These are phyloP conservation scores for Patella ulyssiponensis DNA, from an alignment of 2,888 invertebrate genomes.

Conservation along the genomic window DNA sequence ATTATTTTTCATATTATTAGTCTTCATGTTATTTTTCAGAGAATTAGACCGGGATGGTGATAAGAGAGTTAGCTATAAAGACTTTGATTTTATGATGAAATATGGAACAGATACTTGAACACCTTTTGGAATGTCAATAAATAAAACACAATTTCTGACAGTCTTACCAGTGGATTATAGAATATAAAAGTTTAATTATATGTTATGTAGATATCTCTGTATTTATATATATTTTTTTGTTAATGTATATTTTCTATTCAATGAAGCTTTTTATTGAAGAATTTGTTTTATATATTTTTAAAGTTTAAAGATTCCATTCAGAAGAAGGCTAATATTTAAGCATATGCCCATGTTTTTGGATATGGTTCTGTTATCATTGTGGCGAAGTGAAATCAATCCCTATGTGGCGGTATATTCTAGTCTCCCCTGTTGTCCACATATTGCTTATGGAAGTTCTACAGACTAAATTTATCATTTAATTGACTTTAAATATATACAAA, in stretches of 20 bases:
- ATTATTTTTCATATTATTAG: too few relatives aligned
- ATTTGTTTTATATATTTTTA: background rate
- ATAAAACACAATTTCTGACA: background rate
- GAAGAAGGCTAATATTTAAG: too few relatives aligned
- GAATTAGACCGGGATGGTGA: slow-evolving; percentile 70
- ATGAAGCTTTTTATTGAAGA: background rate
- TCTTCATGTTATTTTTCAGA: slow-evolving; percentile 46
- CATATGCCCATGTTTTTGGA: too few relatives aligned
- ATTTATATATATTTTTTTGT: background rate
- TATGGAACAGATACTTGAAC: slow-evolving; percentile 45
- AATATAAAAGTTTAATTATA: slow-evolving; percentile 11
- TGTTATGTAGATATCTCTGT: slow-evolving; percentile 13
- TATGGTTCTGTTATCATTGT: slow-evolving; percentile 5
- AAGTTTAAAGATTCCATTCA: background rate
- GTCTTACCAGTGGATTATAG: too few relatives aligned
- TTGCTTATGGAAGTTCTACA: slow-evolving; percentile 24
- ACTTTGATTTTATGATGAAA: slow-evolving; percentile 71
- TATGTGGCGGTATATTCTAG: slow-evolving; percentile 17
- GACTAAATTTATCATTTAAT: background rate
- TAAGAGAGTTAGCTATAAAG: slow-evolving; percentile 68
- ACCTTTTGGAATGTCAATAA: background rate
- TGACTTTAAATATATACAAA: too few relatives aligned
- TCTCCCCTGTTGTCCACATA: slow-evolving; percentile 20
- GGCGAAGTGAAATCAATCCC: background rate
- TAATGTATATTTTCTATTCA: background rate